Evolutionary conservation across 2,113 vertebrate species (phyloP).

Genomic region (Meriones unguiculatus): DNA sequence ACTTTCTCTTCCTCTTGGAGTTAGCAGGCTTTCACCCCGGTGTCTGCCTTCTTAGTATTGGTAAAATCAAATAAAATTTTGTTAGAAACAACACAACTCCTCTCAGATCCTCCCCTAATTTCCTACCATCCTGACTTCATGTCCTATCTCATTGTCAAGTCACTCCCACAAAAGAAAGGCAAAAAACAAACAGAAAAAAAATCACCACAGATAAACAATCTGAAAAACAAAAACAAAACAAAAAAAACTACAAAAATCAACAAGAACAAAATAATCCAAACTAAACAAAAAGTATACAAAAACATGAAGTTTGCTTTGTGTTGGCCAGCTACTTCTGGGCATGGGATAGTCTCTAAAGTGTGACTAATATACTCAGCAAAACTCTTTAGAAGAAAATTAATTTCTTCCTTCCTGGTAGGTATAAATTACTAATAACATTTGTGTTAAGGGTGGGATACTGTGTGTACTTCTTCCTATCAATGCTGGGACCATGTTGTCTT

Average conservation of each 20-base stretch:
- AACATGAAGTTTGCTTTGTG: not conserved
- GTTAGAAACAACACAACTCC: not conserved
- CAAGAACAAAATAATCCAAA: not conserved
- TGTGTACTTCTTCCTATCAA: not conserved
- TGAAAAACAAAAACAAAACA: not conserved
- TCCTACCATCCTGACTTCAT: not conserved
- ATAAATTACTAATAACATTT: not conserved
- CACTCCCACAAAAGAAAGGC: not conserved
- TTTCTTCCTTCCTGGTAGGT: too few relatives aligned
- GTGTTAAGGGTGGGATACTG: not conserved
- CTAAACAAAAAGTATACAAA: not conserved
- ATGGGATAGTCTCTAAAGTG: too few relatives aligned
- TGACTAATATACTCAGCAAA: not conserved
- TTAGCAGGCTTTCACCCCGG: too few relatives aligned
- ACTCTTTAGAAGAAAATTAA: not conserved
- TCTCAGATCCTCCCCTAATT: not conserved
- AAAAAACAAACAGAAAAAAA: not conserved
- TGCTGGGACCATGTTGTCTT: not conserved
- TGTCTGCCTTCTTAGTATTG: too few relatives aligned
- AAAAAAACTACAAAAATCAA: not conserved
- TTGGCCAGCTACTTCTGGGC: not conserved
- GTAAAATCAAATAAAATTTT: too few relatives aligned
- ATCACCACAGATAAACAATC: not conserved
- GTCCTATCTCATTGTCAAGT: not conserved
- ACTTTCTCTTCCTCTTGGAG: too few relatives aligned